Conservation (phyloP, 2,888 invertebrate species). For the Parapristionchus giblindavisi region DNA sequence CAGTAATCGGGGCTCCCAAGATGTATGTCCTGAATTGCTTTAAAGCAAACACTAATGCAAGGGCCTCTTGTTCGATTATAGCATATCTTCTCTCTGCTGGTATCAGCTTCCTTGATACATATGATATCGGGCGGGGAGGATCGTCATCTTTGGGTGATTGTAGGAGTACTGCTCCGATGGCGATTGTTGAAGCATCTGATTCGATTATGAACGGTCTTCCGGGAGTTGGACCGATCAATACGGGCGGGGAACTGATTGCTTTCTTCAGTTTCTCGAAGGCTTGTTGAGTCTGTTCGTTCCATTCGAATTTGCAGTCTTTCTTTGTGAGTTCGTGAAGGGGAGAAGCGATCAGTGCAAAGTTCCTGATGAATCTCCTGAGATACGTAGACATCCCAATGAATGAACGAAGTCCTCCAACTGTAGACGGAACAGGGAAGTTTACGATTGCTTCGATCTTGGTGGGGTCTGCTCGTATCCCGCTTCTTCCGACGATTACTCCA, state of each 20-base stretch:
- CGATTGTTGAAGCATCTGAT: slow-evolving; percentile 42
- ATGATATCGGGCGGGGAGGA: too few relatives aligned
- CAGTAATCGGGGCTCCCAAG: slow-evolving; percentile 35
- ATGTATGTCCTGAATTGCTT: slow-evolving; percentile 42
- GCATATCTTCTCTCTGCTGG: too few relatives aligned
- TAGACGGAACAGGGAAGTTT: slow-evolving; percentile 40
- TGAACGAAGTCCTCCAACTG: slow-evolving; percentile 38
- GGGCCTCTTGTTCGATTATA: slow-evolving; percentile 47
- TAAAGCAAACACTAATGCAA: slow-evolving; percentile 40
- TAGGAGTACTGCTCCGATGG: slow-evolving; percentile 42
- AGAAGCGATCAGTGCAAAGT: slow-evolving; percentile 44
- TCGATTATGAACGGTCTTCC: slow-evolving; percentile 41
- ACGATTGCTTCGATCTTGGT: slow-evolving; percentile 41
- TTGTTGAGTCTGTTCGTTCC: slow-evolving; percentile 37
- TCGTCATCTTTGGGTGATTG: slow-evolving; percentile 33
- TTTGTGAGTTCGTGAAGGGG: slow-evolving; percentile 48
- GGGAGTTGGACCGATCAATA: slow-evolving; percentile 38
- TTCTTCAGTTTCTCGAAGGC: slow-evolving; percentile 43
- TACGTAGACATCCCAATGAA: slow-evolving; percentile 48
- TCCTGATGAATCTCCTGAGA: slow-evolving; percentile 46
- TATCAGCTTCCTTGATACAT: too few relatives aligned
- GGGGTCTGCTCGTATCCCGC: slow-evolving; percentile 49
- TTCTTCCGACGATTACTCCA: slow-evolving; percentile 44
- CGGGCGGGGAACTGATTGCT: slow-evolving; percentile 39
- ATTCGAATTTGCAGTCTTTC: slow-evolving; percentile 24